These are phyloP conservation scores for Elaphurus davidianus DNA, from an alignment of 2,113 vertebrate genomes.

Conservation along the genomic window DNA sequence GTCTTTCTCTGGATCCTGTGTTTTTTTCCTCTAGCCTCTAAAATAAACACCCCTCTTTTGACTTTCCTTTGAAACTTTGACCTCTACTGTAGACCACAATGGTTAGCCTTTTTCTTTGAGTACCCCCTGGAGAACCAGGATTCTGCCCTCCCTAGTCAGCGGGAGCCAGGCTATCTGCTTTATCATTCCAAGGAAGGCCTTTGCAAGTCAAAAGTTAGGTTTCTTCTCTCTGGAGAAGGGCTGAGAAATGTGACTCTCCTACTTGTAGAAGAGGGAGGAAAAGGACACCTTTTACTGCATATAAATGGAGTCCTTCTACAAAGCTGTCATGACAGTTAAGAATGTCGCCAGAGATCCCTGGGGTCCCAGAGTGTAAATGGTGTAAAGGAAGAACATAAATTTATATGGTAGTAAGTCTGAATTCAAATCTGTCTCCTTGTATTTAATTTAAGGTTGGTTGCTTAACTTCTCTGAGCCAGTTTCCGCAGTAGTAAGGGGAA, in stretches of 20 bases:
- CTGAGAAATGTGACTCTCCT: constrained; percentile 71
- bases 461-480: background rate
- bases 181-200: constrained; percentile 83
- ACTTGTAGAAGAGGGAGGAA: constrained; percentile 74
- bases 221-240: constrained; percentile 79
- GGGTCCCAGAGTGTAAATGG: background rate
- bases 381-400: background rate
- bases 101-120: constrained; percentile 30
- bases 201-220: constrained; percentile 84
- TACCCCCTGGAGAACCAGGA: constrained; percentile 31
- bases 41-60: constrained; percentile 48
- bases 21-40: background rate
- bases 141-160: constrained; percentile 38
- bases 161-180: constrained; percentile 75
- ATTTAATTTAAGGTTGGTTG: background rate
- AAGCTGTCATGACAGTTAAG: constrained; percentile 76
- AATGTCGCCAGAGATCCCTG: constrained; percentile 20
- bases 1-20: background rate
- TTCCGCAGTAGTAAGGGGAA: background rate
- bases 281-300: constrained; percentile 84
- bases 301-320: constrained; percentile 84
- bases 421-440: constrained; percentile 18
- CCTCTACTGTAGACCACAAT: constrained; percentile 28
- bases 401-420: background rate
- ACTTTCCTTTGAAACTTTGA: constrained; percentile 67